These are phyloP conservation scores for Pseudoatta argentina DNA, from an alignment of 1,140 invertebrate genomes.

Conservation along the genomic window DNA sequence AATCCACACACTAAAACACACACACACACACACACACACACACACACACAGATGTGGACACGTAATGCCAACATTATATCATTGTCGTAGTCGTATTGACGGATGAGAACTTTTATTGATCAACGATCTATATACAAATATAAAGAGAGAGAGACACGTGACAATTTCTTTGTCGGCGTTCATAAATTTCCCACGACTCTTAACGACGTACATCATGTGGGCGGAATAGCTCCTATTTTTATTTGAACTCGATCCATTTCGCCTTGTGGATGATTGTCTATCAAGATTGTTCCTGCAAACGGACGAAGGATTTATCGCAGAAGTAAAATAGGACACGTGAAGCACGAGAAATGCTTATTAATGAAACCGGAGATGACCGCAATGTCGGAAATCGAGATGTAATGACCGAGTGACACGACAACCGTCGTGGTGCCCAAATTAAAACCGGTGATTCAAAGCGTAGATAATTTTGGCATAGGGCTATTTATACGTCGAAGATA, in stretches of 20 bases:
- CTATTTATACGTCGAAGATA: constrained; percentile 20
- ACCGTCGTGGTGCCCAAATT: background rate
- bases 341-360: constrained; percentile 19
- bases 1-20: background rate
- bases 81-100: background rate
- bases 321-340: constrained; percentile 22
- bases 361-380: constrained; percentile 10
- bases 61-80: too few species aligned
- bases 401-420: constrained; percentile 15
- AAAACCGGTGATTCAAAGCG: background rate
- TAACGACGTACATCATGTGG: constrained; percentile 60
- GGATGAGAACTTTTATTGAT: background rate
- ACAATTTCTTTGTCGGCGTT: constrained; percentile 27
- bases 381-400: constrained; percentile 13
- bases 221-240: constrained; percentile 76
- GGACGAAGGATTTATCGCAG: constrained; percentile 44
- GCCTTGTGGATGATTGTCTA: background rate
- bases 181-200: constrained; percentile 28
- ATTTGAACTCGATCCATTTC: constrained; percentile 78
- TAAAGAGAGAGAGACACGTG: background rate
- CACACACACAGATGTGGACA: too few species aligned
- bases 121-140: constrained; percentile 27
- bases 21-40: too few species aligned
- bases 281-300: constrained; percentile 54
- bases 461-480: constrained; percentile 12